A percentile compares a stretch with the other conserved stretches of the same genome.
Conservation (phyloP, 1,140 invertebrate genomes). For the Eriocheir sinensis region DNA sequence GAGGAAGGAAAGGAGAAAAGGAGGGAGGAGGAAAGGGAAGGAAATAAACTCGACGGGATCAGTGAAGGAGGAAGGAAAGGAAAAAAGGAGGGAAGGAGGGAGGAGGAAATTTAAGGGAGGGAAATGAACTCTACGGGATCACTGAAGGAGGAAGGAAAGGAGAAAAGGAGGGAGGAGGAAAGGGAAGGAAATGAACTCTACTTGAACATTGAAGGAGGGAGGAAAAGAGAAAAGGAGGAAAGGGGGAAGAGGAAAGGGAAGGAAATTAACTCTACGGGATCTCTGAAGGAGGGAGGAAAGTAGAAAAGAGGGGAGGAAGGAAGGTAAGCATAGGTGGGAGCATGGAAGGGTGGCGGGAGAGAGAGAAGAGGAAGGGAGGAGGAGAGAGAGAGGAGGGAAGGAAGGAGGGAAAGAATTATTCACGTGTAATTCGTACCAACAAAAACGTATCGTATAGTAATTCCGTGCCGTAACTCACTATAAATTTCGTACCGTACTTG, state of each 20-base stretch:
- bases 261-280: not conserved
- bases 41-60: too few species aligned
- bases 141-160: not conserved
- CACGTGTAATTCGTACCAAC: too few species aligned
- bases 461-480: too few species aligned
- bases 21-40: not conserved
- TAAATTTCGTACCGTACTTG: too few species aligned
- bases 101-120: too few species aligned
- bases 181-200: too few species aligned
- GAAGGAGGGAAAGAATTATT: not conserved
- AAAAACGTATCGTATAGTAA: too few species aligned
- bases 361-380: too few species aligned
- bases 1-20: too few species aligned
- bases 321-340: not conserved
- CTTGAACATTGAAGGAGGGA: not conserved
- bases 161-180: not conserved
- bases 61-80: not conserved
- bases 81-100: not conserved
- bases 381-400: not conserved
- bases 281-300: not conserved
- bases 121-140: too few species aligned
- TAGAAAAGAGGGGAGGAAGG: not conserved
- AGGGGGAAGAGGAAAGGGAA: not conserved
- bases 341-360: too few species aligned
- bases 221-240: not conserved